Percentiles rank a stretch among this genome's conserved stretches.
phyloP scores from a whole-genome alignment of 2,113 vertebrate species.

The Rhynchomys soricoides region DNA sequence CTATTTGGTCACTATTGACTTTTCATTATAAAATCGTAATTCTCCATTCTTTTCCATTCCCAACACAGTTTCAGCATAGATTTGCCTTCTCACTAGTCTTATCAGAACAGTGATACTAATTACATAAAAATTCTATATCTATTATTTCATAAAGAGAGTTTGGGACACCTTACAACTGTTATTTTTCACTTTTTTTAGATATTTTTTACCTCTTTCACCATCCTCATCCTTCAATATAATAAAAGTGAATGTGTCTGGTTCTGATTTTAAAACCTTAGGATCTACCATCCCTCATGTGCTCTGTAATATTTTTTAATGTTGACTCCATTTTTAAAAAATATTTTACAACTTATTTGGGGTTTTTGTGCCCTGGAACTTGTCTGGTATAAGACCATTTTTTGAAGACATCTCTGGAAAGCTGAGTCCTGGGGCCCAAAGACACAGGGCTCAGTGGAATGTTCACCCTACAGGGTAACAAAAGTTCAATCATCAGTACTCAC shows the following conservation, averaged over 20 bases:
- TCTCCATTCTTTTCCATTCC: background rate
- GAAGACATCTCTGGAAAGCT: background rate
- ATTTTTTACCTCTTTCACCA: too few species aligned
- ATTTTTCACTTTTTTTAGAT: background rate
- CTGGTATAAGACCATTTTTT: background rate
- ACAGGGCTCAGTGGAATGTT: background rate
- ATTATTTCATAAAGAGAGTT: background rate
- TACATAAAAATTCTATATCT: background rate
- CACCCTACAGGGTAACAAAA: background rate
- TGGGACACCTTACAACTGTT: background rate
- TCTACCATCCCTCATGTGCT: accelerated
- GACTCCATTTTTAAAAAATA: background rate
- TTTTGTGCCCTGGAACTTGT: background rate
- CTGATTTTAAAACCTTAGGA: background rate
- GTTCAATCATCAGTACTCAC: background rate
- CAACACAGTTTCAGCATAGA: background rate
- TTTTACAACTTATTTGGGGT: background rate
- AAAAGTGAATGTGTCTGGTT: background rate
- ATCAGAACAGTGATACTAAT: too few species aligned
- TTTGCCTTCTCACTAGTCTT: background rate
- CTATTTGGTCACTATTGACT: background rate
- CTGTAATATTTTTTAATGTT: background rate
- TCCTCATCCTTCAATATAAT: background rate
- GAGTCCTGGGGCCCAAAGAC: accelerated
- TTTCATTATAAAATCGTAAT: background rate